Evolutionary conservation across 2,113 vertebrate genomes (phyloP).

Genomic region (Chamaetylas fuelleborni): DNA sequence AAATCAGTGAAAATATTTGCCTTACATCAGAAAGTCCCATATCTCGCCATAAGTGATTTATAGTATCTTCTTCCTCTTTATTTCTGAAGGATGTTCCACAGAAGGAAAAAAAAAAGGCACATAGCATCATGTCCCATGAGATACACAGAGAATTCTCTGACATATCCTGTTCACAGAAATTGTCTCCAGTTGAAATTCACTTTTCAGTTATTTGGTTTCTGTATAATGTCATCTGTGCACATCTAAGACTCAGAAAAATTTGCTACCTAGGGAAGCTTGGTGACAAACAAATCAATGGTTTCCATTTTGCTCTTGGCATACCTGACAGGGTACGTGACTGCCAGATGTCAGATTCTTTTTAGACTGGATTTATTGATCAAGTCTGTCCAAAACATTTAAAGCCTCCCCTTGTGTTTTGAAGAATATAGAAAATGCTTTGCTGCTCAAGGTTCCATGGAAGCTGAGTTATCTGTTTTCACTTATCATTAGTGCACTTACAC

Average conservation of each 20-base stretch:
- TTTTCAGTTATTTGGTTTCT: slow-evolving; percentile 12
- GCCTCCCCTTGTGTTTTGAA: not conserved
- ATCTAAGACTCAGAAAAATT: slow-evolving; percentile 17
- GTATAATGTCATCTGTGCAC: not conserved
- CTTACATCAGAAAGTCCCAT: not conserved
- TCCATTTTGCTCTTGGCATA: slow-evolving; percentile 25
- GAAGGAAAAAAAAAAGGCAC: not conserved
- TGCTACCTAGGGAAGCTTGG: slow-evolving; percentile 8
- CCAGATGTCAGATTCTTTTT: slow-evolving; percentile 5
- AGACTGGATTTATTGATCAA: slow-evolving; percentile 36
- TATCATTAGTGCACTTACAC: not conserved
- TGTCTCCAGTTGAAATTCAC: not conserved
- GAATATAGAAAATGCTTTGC: not conserved
- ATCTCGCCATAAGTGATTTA: not conserved
- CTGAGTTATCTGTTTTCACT: not conserved
- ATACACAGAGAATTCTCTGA: not conserved
- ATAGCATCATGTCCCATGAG: not conserved
- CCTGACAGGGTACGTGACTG: not conserved
- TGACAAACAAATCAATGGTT: slow-evolving; percentile 53
- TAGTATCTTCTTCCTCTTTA: not conserved
- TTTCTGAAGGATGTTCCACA: not conserved
- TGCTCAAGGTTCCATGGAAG: not conserved
- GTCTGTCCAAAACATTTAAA: slow-evolving; percentile 5
- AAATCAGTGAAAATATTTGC: not conserved
- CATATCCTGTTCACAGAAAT: not conserved